phyloP scores from a whole-genome alignment of 2,888 invertebrate genomes.

The Encarsia formosa region DNA sequence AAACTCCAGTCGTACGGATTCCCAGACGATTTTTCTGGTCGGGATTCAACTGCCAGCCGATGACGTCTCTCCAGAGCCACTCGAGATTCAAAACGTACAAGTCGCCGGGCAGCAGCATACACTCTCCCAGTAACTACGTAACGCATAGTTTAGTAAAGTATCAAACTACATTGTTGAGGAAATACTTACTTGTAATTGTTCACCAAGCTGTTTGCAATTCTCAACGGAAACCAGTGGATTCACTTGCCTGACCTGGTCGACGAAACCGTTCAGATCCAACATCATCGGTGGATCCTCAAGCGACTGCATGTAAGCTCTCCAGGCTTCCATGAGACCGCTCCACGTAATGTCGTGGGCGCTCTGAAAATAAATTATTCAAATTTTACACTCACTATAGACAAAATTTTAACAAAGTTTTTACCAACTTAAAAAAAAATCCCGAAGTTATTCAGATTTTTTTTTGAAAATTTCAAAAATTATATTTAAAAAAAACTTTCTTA shows the following conservation, averaged over 20 bases:
- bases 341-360: conserved; percentile 31
- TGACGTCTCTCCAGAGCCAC: conserved; percentile 65
- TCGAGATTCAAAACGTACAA: conserved; percentile 63
- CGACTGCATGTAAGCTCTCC: conserved; percentile 43
- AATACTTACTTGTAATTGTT: conserved; percentile 44
- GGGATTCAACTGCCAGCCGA: conserved; percentile 63
- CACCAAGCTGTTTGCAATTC: conserved; percentile 45
- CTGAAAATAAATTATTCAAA: conserved; percentile 8
- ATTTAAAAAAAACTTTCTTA: too few species aligned
- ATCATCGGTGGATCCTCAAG: conserved; percentile 46
- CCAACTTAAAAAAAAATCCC: too few species aligned
- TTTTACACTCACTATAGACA: too few species aligned
- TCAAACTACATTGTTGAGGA: background rate
- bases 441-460: too few species aligned
- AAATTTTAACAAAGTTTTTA: too few species aligned
- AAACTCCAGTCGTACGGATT: conserved; percentile 64
- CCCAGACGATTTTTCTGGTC: conserved; percentile 53
- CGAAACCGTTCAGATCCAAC: conserved; percentile 42
- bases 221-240: conserved; percentile 48
- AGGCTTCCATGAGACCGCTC: conserved; percentile 47
- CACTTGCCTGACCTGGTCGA: conserved; percentile 44
- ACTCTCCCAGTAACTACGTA: conserved; percentile 57
- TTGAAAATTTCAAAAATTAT: too few species aligned
- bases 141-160: background rate
- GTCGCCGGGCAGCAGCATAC: conserved; percentile 55